Evolutionary conservation across 2,888 invertebrate species (phyloP).

Genomic region (Endotricha flammealis): DNA sequence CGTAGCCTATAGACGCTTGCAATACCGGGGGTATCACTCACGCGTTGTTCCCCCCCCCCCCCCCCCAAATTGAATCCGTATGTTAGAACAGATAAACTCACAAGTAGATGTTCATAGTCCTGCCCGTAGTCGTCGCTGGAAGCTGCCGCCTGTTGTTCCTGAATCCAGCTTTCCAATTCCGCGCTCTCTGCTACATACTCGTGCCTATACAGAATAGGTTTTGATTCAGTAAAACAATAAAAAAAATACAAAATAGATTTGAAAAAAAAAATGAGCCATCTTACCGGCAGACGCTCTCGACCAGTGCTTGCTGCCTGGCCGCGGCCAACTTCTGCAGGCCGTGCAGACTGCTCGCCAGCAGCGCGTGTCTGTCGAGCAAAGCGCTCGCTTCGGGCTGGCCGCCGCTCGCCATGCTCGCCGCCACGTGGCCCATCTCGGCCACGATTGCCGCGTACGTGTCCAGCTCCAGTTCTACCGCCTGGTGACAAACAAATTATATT

Average conservation of each 20-base stretch:
- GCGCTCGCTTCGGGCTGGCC: conserved; percentile 91
- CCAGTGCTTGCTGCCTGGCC: conserved; percentile 88
- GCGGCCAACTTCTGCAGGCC: conserved; percentile 89
- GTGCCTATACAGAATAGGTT: too few species aligned
- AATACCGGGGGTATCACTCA: too few species aligned
- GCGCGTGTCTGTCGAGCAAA: conserved; percentile 86
- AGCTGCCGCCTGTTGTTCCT: conserved; percentile 92
- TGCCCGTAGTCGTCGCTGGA: conserved; percentile 96
- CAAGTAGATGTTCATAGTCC: conserved; percentile 93
- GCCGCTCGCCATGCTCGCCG: conserved; percentile 86
- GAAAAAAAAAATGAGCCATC: too few species aligned
- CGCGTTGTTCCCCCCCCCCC: too few species aligned
- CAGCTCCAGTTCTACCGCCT: conserved; percentile 92
- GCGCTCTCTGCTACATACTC: conserved; percentile 94
- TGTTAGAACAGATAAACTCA: conserved; percentile 47
- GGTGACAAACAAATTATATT: conserved; percentile 6
- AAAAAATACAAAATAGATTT: background rate
- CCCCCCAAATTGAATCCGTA: too few species aligned
- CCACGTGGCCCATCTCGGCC: conserved; percentile 94
- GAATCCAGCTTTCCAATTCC: conserved; percentile 94
- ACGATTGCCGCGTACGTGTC: conserved; percentile 95
- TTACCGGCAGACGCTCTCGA: conserved; percentile 89
- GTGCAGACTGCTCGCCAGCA: conserved; percentile 87
- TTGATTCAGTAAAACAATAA: too few species aligned
- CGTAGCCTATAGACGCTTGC: too few species aligned